Conservation (phyloP, 2,888 invertebrate genomes). For the Odontomyia ornata region DNA sequence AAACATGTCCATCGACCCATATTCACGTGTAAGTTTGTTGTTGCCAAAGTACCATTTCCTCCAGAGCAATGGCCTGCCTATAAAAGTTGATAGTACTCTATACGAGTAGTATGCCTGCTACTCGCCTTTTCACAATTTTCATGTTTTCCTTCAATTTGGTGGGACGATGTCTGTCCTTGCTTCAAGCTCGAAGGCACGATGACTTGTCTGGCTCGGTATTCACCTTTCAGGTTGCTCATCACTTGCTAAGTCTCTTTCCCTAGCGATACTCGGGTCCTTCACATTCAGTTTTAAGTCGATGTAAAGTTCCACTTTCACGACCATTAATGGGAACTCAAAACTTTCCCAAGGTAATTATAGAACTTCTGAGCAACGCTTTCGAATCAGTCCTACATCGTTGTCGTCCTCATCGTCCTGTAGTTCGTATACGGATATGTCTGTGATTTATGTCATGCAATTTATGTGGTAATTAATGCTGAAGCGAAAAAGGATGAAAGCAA, state of each 20-base stretch:
- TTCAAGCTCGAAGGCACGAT: too few species aligned
- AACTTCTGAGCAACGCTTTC: background rate
- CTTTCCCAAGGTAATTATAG: background rate
- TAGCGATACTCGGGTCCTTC: background rate
- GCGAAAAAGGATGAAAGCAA: background rate
- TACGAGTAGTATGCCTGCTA: too few species aligned
- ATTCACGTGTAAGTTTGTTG: too few species aligned
- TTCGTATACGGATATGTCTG: background rate
- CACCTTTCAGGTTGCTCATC: background rate
- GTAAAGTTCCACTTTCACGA: background rate
- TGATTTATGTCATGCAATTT: constrained; percentile 3
- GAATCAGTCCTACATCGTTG: too few species aligned
- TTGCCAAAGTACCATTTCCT: too few species aligned
- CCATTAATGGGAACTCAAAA: background rate
- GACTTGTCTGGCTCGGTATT: background rate
- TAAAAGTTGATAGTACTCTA: too few species aligned
- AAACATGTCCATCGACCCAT: too few species aligned
- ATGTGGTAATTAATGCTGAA: background rate
- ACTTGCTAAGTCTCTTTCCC: background rate
- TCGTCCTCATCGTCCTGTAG: background rate
- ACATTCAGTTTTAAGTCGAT: background rate
- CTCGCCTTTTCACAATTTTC: too few species aligned
- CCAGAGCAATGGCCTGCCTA: too few species aligned
- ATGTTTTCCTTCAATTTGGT: too few species aligned
- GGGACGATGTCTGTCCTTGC: too few species aligned